These are phyloP conservation scores for Pseudopodoces humilis DNA, from an alignment of 2,113 vertebrate species.

Conservation along the genomic window DNA sequence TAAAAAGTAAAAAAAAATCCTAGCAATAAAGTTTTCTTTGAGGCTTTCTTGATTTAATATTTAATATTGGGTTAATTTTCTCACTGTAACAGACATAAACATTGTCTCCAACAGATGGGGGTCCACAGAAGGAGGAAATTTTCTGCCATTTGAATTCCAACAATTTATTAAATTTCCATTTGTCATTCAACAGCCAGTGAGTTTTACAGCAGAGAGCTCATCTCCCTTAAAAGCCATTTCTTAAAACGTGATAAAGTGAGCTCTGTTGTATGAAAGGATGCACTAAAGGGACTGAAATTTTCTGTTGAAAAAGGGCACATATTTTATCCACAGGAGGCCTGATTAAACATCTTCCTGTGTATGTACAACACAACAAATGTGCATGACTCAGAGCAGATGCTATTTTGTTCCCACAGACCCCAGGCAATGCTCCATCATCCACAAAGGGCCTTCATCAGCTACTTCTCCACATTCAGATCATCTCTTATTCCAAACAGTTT, in stretches of 20 bases:
- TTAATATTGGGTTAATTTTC: not conserved
- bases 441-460: not conserved
- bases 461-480: not conserved
- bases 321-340: not conserved
- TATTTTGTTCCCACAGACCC: not conserved
- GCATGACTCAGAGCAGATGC: not conserved
- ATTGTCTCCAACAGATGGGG: not conserved
- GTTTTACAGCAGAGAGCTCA: not conserved
- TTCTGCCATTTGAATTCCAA: not conserved
- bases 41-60: not conserved
- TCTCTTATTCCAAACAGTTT: not conserved
- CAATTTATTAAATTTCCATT: not conserved
- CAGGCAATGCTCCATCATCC: not conserved
- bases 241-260: not conserved
- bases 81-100: not conserved
- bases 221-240: not conserved
- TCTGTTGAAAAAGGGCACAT: not conserved
- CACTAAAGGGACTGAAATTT: not conserved
- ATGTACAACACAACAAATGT: not conserved
- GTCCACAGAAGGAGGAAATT: not conserved
- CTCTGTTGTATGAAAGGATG: not conserved
- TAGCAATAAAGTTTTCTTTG: not conserved
- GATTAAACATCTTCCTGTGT: not conserved
- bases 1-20: too few relatives aligned
- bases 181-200: not conserved